Evolutionary conservation across 2,888 invertebrate genomes (phyloP), one percentile per base, ranked within the genome.

Genomic region (Drosophila anomelani): DNA sequence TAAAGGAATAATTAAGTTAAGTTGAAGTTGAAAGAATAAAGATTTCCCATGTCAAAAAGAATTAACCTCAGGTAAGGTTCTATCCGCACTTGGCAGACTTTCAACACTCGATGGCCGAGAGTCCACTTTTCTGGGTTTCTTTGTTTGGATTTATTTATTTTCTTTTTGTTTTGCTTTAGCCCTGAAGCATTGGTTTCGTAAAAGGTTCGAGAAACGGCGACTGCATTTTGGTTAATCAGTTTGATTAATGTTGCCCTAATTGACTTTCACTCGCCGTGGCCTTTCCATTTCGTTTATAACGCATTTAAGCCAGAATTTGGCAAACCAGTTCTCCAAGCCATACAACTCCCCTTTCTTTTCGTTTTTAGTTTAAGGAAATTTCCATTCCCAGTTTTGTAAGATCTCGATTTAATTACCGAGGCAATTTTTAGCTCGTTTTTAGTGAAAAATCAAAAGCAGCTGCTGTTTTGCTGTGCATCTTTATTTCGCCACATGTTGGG

Each of bases 181-280:
- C 55, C 36, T 7, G 0, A 20, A 36, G 59, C 51, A 6, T 29
- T 20, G 12, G 39, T 23, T 55, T 39, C 32, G 17, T 29, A 44
- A 69, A 57, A 49, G 34, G 58, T 49, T 58, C 26, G 32, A 38
- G 34, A 63, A 47, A 34, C 51, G 36, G 29, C 57, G 54, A 76
- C 59, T 76, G 76, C 76, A 76, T 61, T 70, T 69, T 26, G 71
- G 61, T 72, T 72, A 76, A 75, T 60, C 67, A 67, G 46, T 63
- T 76, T 84, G 84, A 90, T 90, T 86, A 86, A 90, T 90, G 80
- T 77, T 81, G 78, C 81, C 70, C 81, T 90, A 83, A 89, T 91
- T 89, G 90, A 90, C 90, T 91, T 91, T 90, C 90, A 83, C 90
- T 90, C 46, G 29, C 51, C 36, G 1, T 39, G 34, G 81, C 77